A percentile compares a stretch with the other conserved stretches of the same genome.
Conservation (phyloP, 2,113 vertebrate genomes). For the Naja naja region DNA sequence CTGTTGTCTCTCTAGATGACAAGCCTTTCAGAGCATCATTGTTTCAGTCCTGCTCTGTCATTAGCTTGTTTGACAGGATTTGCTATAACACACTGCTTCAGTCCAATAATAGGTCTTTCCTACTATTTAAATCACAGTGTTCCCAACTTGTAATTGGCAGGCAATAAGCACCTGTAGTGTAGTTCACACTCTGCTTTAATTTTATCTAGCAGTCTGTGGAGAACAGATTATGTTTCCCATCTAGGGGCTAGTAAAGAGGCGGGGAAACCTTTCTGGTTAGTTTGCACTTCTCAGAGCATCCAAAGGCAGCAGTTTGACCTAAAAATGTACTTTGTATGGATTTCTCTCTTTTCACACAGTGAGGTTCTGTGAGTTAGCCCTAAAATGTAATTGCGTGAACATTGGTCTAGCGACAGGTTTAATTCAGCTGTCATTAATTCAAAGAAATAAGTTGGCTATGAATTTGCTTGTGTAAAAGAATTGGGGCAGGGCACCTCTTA, state of each 20-base stretch:
- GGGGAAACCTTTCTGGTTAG: neutral
- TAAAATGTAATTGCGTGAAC: neutral
- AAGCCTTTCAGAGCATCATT: neutral
- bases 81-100: neutral
- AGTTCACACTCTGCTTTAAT: neutral
- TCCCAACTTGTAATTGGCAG: neutral
- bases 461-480: neutral
- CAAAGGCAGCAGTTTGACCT: neutral
- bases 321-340: neutral
- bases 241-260: neutral
- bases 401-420: neutral
- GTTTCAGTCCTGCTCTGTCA: neutral
- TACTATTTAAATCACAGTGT: neutral
- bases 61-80: neutral
- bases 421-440: neutral
- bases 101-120: neutral
- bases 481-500: neutral
- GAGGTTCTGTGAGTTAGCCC: neutral
- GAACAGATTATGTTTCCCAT: neutral
- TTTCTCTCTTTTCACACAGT: neutral
- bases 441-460: neutral
- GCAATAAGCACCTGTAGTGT: neutral
- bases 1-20: neutral
- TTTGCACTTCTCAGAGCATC: neutral
- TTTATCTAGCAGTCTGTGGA: neutral